Evolutionary conservation across 1,140 invertebrate species (phyloP).

Genomic region (Apocrypta bakeri): DNA sequence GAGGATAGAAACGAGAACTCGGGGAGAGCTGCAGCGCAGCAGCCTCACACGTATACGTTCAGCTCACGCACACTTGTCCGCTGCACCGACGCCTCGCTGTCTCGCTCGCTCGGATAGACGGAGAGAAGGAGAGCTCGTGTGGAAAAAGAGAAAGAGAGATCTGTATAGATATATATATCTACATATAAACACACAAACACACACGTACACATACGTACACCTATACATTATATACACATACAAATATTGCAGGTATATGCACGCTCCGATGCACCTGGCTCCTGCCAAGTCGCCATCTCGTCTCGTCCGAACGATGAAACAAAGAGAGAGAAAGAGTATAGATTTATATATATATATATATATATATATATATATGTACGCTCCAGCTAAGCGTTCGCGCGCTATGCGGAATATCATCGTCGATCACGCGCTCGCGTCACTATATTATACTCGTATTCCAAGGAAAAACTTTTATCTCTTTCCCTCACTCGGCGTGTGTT

Average conservation of each 20-base stretch:
- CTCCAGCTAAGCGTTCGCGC: not conserved
- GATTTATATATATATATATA: not conserved
- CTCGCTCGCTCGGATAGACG: not conserved
- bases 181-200: no score
- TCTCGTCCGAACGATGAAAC: not conserved
- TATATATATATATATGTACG: not conserved
- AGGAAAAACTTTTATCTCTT: not conserved
- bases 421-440: not conserved
- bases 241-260: not conserved
- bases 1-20: constrained; percentile 4
- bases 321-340: not conserved
- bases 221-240: no score
- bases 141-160: no score
- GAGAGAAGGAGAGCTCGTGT: not conserved
- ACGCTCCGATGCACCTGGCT: not conserved
- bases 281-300: not conserved
- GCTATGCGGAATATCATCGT: not conserved
- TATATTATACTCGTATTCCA: not conserved
- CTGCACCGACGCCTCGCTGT: not conserved
- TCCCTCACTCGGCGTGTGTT: not conserved
- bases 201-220: not conserved
- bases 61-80: constrained; percentile 19
- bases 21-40: not conserved
- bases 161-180: no score
- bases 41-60: not conserved